Base-by-base conservation (phyloP, 2,888 invertebrate species). In the Chironomus tentans region DNA sequence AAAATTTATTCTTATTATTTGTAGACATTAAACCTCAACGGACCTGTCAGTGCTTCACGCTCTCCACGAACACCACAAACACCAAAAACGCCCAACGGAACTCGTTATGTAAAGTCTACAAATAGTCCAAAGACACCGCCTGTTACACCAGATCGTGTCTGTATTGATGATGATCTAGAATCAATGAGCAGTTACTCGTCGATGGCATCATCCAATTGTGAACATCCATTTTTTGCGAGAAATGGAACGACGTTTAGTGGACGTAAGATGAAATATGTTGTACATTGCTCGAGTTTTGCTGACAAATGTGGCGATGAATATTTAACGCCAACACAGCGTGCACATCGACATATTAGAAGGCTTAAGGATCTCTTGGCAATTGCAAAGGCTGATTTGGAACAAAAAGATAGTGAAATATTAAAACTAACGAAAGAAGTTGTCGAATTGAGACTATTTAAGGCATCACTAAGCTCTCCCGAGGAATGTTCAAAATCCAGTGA, bases 311-410 rank as follows among this genome's bases (percentile, higher is more conserved):
- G 90, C 68, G 91, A 93, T 77, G 92, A 94, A 80, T 95, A 95
- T 83, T 86, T 94, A 77, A 95, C 95, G 73, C 95, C 95, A 13
- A 95, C 94, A 0, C 95, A 95, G 82, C 86, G 94, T 77, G 93
- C 93, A 10, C 91, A 93, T 80, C 87, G 90, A 79, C 93, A 94
- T 83, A 90, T 95, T 50, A 87, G 91, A 77, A 88, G 91, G 77
- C 87, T 94, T 24, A 90, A 92, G 85, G 87, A 87, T 77, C 84
- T 93, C 4, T 85, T 94, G 69, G 87, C 87, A 78, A 90, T 91
- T 79, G 92, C 93, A 10, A 90, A 90, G 77, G 89, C 89, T 80
- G 91, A 92, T 80, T 86, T 94, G 76, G 92, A 92, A 77, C 90
- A 90, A 78, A 93, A 93, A 82, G 93, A 94, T 80, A 90, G 89